Evolutionary conservation across 2,113 vertebrate genomes (phyloP).

Genomic region (Urocolius indicus): DNA sequence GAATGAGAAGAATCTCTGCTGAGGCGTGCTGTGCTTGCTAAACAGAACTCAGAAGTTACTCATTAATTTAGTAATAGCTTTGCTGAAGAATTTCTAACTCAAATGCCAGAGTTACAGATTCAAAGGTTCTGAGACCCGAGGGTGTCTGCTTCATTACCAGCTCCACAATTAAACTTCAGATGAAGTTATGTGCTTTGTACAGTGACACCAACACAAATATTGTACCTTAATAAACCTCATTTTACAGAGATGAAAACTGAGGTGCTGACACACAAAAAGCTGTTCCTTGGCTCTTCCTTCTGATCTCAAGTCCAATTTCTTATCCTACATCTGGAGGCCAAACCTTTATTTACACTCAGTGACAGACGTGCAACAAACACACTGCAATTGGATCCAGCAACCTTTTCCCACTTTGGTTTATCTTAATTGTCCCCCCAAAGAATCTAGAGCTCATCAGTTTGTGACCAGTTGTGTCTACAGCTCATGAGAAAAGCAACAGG

Average conservation of each 20-base stretch:
- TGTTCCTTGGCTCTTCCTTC: not conserved
- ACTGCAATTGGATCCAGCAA: not conserved
- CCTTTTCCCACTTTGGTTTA: not conserved
- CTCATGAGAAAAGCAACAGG: rapidly evolving
- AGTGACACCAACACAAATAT: not conserved
- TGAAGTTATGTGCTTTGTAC: not conserved
- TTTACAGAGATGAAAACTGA: not conserved
- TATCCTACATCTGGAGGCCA: not conserved
- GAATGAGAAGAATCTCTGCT: conserved; percentile 5
- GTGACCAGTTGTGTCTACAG: not conserved
- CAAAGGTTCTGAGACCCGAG: not conserved
- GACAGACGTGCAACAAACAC: not conserved
- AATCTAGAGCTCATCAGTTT: not conserved
- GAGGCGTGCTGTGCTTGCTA: not conserved
- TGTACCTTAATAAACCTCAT: not conserved
- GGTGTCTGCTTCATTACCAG: not conserved
- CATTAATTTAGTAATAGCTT: not conserved
- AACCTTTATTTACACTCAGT: not conserved
- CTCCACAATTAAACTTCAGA: not conserved
- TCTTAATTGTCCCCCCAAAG: not conserved
- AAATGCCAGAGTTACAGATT: not conserved
- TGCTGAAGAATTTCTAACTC: not conserved
- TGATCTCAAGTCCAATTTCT: not conserved
- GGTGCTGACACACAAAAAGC: not conserved
- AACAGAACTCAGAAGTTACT: not conserved